phyloP scores from a whole-genome alignment of 1,140 invertebrate species.

The Ylistrum balloti region DNA sequence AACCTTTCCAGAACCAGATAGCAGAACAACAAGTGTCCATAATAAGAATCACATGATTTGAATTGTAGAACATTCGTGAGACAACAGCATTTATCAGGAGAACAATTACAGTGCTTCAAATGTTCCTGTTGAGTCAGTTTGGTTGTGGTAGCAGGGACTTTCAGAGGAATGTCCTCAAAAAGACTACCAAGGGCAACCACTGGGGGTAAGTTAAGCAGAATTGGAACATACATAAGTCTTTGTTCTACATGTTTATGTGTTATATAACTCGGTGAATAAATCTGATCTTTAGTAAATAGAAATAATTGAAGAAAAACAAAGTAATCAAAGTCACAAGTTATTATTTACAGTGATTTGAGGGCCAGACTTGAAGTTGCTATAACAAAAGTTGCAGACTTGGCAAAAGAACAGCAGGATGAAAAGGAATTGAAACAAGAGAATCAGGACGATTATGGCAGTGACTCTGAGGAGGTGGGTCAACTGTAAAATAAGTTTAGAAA shows the following conservation, averaged over 20 bases:
- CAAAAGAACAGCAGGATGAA: conserved; percentile 70
- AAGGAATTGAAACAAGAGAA: conserved; percentile 74
- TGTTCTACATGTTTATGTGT: too few relatives aligned
- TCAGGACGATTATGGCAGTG: conserved; percentile 86
- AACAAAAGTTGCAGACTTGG: conserved; percentile 88
- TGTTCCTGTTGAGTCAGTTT: conserved; percentile 95
- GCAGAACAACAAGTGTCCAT: too few relatives aligned
- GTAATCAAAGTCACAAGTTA: too few relatives aligned
- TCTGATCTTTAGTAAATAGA: too few relatives aligned
- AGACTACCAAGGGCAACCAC: conserved; percentile 92
- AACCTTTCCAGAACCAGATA: too few relatives aligned
- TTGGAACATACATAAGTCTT: too few relatives aligned
- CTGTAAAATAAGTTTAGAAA: too few relatives aligned
- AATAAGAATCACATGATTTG: too few relatives aligned
- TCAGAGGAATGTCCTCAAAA: conserved; percentile 92
- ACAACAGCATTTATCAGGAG: conserved; percentile 86
- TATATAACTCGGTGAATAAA: too few relatives aligned
- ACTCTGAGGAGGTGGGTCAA: conserved; percentile 84
- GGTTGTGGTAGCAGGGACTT: conserved; percentile 90
- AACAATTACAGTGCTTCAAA: conserved; percentile 93
- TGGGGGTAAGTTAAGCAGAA: conserved; percentile 94
- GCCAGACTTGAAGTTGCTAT: conserved; percentile 96
- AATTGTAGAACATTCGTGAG: conserved; percentile 56
- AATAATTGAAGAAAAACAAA: too few relatives aligned
- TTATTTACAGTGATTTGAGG: conserved; percentile 88